Conservation (phyloP, 2,888 invertebrate species). For the Rotaria magnacalcarata region DNA sequence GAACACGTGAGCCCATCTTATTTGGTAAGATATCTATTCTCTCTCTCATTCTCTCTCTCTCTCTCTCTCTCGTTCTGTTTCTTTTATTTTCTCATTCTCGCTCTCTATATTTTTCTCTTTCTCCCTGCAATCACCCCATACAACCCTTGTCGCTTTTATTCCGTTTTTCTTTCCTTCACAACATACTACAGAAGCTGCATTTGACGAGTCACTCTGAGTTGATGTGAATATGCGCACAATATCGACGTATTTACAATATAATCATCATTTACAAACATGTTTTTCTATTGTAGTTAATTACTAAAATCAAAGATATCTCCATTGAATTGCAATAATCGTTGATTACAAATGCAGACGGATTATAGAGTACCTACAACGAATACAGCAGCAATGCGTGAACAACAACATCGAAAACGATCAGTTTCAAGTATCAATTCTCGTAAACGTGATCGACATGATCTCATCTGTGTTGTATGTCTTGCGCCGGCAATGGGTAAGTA, state of each 20-base stretch:
- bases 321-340: background rate
- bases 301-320: background rate
- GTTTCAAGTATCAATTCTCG: background rate
- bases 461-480: background rate
- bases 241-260: background rate
- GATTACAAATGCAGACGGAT: background rate
- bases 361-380: background rate
- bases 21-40: no score
- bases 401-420: constrained; percentile 12
- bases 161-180: background rate
- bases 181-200: background rate
- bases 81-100: background rate
- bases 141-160: background rate
- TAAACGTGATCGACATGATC: background rate
- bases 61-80: background rate
- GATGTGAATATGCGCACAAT: constrained; percentile 12
- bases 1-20: no score
- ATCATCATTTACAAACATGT: background rate
- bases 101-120: background rate
- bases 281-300: background rate
- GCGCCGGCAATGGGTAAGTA: background rate
- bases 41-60: background rate
- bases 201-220: background rate
- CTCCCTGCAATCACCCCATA: background rate
- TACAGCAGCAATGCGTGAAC: background rate